Percentiles rank a stretch among this genome's conserved stretches.
phyloP scores from a whole-genome alignment of 2,888 invertebrate species.

The Drosophila mimetica region DNA sequence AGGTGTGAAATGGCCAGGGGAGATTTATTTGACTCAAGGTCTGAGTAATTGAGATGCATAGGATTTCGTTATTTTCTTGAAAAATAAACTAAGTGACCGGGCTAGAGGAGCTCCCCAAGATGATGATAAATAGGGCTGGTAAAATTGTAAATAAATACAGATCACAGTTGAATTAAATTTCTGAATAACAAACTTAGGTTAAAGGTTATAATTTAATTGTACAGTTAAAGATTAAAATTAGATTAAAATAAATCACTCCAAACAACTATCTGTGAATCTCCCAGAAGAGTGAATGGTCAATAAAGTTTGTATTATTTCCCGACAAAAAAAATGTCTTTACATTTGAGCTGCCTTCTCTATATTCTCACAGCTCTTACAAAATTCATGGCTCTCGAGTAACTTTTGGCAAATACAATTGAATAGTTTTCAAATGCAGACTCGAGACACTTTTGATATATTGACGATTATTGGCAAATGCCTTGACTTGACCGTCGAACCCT shows the following conservation, averaged over 20 bases:
- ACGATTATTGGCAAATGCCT: conserved; percentile 70
- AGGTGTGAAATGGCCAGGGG: conserved; percentile 38
- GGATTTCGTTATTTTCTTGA: not conserved
- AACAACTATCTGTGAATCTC: not conserved
- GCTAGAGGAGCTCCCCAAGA: not conserved
- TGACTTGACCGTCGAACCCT: conserved; percentile 56
- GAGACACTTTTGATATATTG: conserved; percentile 72
- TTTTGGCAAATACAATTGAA: conserved; percentile 13
- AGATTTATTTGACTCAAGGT: not conserved
- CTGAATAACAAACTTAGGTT: not conserved
- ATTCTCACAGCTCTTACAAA: not conserved
- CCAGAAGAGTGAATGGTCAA: not conserved
- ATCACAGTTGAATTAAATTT: not conserved
- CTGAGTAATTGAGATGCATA: conserved; percentile 26
- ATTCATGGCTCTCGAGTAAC: conserved; percentile 7
- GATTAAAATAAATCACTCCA: too few relatives aligned
- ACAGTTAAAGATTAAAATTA: too few relatives aligned
- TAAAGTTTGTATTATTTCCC: not conserved
- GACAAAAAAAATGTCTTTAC: not conserved
- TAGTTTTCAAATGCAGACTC: conserved; percentile 57
- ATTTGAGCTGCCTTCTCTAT: not conserved
- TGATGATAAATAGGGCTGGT: not conserved
- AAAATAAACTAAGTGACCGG: not conserved
- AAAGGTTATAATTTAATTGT: too few relatives aligned
- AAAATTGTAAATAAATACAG: not conserved